Conservation (phyloP, 1,140 invertebrate genomes). For the Ceratosolen solmsi region DNA sequence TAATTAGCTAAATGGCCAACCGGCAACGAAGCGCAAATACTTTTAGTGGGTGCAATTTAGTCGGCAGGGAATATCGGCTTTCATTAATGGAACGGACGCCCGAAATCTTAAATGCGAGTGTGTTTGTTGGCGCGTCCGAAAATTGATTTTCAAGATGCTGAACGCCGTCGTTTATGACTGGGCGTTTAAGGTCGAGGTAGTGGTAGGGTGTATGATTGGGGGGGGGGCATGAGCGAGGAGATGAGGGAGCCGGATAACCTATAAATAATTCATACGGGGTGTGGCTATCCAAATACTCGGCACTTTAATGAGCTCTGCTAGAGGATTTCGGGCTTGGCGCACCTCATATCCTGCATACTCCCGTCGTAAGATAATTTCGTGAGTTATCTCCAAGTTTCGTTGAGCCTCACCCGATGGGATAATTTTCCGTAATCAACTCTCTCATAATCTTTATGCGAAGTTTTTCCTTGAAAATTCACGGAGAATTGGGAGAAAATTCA, state of each 20-base stretch:
- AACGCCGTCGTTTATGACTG: background rate
- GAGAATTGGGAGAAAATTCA: background rate
- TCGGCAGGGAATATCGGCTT: slow-evolving; percentile 24
- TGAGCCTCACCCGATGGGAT: background rate
- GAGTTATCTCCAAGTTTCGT: slow-evolving; percentile 35
- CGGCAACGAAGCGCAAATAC: background rate
- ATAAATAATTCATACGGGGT: slow-evolving; percentile 45
- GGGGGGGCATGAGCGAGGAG: background rate
- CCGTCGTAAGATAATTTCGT: background rate
- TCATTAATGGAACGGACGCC: slow-evolving; percentile 25
- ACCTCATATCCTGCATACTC: background rate
- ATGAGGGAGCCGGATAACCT: slow-evolving; percentile 5
- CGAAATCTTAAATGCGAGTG: background rate
- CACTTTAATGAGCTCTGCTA: slow-evolving; percentile 34
- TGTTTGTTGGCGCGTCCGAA: background rate
- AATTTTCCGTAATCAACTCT: slow-evolving; percentile 21
- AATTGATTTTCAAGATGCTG: slow-evolving; percentile 35
- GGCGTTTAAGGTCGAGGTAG: no score
- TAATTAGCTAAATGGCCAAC: slow-evolving; percentile 2
- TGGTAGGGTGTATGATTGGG: no score
- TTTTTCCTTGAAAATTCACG: background rate
- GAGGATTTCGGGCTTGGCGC: slow-evolving; percentile 1
- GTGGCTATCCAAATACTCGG: slow-evolving; percentile 33
- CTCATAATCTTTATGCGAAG: background rate
- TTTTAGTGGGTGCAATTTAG: background rate